Base-by-base conservation (phyloP, 1,140 invertebrate species). In the Caenorhabditis briggsae region DNA sequence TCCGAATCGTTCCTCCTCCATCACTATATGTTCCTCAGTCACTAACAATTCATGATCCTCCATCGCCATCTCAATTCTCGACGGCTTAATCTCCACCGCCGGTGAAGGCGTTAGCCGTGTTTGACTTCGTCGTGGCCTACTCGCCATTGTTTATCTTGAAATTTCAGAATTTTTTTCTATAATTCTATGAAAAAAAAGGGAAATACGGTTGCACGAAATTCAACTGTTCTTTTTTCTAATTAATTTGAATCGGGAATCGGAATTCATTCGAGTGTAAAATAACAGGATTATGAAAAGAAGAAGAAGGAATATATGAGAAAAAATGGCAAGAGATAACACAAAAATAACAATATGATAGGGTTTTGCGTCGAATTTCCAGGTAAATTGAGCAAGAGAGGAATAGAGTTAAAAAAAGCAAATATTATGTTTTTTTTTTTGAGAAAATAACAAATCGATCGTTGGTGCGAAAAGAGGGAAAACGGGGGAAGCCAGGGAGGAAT, bases 291-390 rank as follows among this genome's bases (percentile, higher is more conserved):
- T 23, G 23, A 64, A 11, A 9, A 64, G 1, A 33, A 70, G 12
- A 18, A 78, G 14, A 70, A 50, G 70, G 46, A 53, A 78, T 48
- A 78, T 70, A 64, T 43, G 20, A 46, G 18, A 12, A 20, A 18
- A 78, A 78, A 78, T 70, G 64, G 64, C 64, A 78, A 78, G 46
- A 78, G 33, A 50, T 78, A 50, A 78, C 46, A 78, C 43, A 78
- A 78, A 78, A 78, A 78, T 33, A 33, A 33, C 33, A 33, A 33
- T 33, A 33, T 33, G 3, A 2, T 16, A 14, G 46, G 70, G 70
- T 16, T 20, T 78, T 78, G 46, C 70, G 70, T 50, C 18, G n/a
- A 50, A 53, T 50, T 78, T 78, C n/a, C 46, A 43, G 14, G 18
- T 46, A 48, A 70, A 70, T 70, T 78, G 70, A 78, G 70, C 70